Percentiles rank a stretch among this genome's conserved stretches.
phyloP scores from a whole-genome alignment of 2,797 vertebrate genomes.

The Sternarchorhynchus goeldii region DNA sequence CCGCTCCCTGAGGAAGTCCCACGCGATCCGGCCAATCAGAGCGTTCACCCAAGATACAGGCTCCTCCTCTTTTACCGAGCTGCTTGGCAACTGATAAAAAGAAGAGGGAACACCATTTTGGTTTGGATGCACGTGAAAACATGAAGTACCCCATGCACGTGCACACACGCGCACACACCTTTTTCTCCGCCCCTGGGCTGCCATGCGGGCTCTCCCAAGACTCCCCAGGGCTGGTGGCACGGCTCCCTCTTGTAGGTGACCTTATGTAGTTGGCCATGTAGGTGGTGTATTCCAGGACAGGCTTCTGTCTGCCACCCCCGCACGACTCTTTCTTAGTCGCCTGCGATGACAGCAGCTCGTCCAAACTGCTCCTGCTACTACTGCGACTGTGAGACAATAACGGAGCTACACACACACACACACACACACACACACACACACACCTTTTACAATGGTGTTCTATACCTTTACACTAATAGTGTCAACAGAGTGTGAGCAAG shows the following conservation, averaged over 20 bases:
- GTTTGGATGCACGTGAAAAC: background rate
- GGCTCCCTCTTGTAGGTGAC: conserved; percentile 66
- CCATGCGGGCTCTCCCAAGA: conserved; percentile 84
- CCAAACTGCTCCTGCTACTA: conserved; percentile 87
- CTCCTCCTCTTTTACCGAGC: conserved; percentile 73
- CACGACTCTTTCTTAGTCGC: conserved; percentile 79
- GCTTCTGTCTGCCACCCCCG: conserved; percentile 72
- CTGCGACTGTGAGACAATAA: conserved; percentile 83
- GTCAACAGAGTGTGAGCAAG: too few species aligned
- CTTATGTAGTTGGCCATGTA: conserved; percentile 91
- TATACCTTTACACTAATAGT: too few species aligned
- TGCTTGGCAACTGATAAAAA: conserved; percentile 76
- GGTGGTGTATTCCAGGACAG: conserved; percentile 84
- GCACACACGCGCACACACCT: conserved; percentile 67
- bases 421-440: conserved; percentile 8
- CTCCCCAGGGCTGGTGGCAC: conserved; percentile 74
- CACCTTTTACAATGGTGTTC: background rate
- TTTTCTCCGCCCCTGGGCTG: conserved; percentile 88
- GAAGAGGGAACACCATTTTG: background rate
- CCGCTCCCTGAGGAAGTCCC: conserved; percentile 95
- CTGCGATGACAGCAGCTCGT: conserved; percentile 80
- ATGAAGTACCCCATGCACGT: too few species aligned
- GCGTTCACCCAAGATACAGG: conserved; percentile 92
- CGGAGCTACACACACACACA: conserved; percentile 66
- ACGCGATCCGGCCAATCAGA: conserved; percentile 86